These are phyloP conservation scores for Acyrthosiphon pisum DNA, from an alignment of 1,140 invertebrate genomes.

Conservation along the genomic window DNA sequence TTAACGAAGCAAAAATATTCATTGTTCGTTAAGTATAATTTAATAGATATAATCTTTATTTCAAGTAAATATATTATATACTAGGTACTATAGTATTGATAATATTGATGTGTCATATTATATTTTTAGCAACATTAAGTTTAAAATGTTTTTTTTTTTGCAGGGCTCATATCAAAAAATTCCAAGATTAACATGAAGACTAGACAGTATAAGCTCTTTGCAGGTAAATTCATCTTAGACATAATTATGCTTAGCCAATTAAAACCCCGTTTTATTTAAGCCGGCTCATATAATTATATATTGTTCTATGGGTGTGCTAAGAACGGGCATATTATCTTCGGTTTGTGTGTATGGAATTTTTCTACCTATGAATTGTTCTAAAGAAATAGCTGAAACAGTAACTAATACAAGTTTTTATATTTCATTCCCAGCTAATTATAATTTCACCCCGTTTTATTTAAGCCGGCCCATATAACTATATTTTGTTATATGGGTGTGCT, in stretches of 20 bases:
- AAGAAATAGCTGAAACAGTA: slow-evolving; percentile 12
- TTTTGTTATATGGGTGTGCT: slow-evolving; percentile 46
- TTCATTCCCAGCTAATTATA: neutral
- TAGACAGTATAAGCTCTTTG: slow-evolving; percentile 70
- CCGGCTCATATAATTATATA: neutral
- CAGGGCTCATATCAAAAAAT: slow-evolving; percentile 78
- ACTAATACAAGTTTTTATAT: neutral
- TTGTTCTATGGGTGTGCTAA: slow-evolving; percentile 53
- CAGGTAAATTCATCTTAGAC: slow-evolving; percentile 63
- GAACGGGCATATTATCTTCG: slow-evolving; percentile 14
- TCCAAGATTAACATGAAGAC: slow-evolving; percentile 52
- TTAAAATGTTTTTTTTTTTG: slow-evolving; percentile 59
- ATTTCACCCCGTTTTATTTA: slow-evolving; percentile 59
- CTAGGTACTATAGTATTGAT: neutral
- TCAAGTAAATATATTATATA: neutral
- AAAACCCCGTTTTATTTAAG: slow-evolving; percentile 58
- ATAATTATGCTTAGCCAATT: neutral
- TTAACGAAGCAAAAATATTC: too few relatives aligned
- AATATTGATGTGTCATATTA: too few relatives aligned
- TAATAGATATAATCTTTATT: too few relatives aligned
- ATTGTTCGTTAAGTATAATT: too few relatives aligned
- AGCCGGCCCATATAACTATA: neutral
- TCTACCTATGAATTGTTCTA: slow-evolving; percentile 43
- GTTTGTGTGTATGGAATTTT: slow-evolving; percentile 50
- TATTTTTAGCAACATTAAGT: neutral